Base-by-base conservation (phyloP, 2,888 invertebrate species). In the Caenorhabditis auriculariae region DNA sequence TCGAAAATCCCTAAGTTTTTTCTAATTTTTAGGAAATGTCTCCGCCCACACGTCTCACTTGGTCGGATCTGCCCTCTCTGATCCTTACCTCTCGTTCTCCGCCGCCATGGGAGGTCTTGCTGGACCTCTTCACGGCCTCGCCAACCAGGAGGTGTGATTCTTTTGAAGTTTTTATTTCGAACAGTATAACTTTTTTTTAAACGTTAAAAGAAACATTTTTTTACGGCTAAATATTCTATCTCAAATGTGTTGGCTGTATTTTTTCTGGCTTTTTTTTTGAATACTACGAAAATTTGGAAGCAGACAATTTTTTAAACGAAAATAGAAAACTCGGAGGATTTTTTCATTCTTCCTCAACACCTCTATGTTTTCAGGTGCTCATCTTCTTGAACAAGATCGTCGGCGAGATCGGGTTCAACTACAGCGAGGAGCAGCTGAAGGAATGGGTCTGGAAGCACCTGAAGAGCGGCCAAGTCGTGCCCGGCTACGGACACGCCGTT, bases 381-480 rank as follows among this genome's bases (percentile, higher is more conserved):
- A 86, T 94, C 15, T 99, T 95, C 92, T 83, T 98, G 76, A 89
- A 90, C 81, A 94, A 93, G 83, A 85, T 96, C 29, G 89, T 90
- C 72, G 86, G 89, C 77, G 89, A 91, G 82, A 87, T 96, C 47
- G 85, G 85, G 38, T 91, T 91, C 50, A 89, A 90, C 76, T 88
- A 90, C 66, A 88, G 90, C 17, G 93, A 95, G 83, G 90, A 94
- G 0, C 88, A 92, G 77, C 86, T 99, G 53, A 92, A 91, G 83
- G 93, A 95, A 49, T 96, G 93, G 86, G 91, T 98, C 82, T 92
- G 93, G 92, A 93, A 92, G 84, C 95, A 94, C 1, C 87, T 94
- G 54, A 93, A 93, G 85, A 89, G 90, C 60, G 93, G 93, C 66
- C 92, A 92, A 84, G 94, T 94, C n/a, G 91, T 95, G 41, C 94